Percentiles rank a stretch among this genome's conserved stretches.
These are phyloP conservation scores for Sander vitreus DNA, from an alignment of 2,113 vertebrate genomes.

Conservation along the genomic window DNA sequence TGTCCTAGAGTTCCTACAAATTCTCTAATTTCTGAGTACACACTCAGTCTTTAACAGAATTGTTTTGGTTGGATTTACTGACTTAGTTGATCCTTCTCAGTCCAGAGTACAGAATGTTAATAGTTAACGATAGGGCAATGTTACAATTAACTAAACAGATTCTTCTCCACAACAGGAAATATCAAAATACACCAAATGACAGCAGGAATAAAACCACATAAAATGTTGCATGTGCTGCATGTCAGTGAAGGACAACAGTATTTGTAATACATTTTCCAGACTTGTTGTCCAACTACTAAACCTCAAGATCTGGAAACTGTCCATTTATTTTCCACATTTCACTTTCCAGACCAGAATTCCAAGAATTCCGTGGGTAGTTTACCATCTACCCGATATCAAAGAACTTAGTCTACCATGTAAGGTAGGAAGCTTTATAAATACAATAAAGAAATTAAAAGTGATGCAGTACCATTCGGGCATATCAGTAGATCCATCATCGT, in stretches of 20 bases:
- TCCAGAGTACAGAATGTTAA: background rate
- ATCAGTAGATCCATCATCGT: background rate
- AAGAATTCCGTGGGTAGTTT: conserved; percentile 9
- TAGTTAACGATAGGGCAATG: background rate
- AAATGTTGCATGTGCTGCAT: conserved; percentile 22
- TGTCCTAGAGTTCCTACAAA: background rate
- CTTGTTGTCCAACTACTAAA: conserved; percentile 24
- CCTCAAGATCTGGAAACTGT: conserved; percentile 33
- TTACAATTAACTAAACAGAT: background rate
- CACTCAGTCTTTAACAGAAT: too few species aligned
- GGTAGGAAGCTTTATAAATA: background rate
- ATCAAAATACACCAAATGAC: conserved; percentile 30
- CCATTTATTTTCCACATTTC: conserved; percentile 32
- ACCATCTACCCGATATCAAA: conserved; percentile 6
- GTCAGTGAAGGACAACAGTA: conserved; percentile 2
- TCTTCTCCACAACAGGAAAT: conserved; percentile 34
- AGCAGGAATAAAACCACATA: conserved; percentile 26
- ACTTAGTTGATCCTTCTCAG: background rate
- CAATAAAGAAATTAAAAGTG: background rate
- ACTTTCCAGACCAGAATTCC: conserved; percentile 31
- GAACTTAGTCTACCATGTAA: background rate
- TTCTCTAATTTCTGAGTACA: background rate
- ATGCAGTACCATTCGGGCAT: background rate
- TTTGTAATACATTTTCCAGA: conserved; percentile 46
- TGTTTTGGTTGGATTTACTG: background rate